Evolutionary conservation across 1,140 invertebrate species (phyloP).

Genomic region (Drosophila pachea): DNA sequence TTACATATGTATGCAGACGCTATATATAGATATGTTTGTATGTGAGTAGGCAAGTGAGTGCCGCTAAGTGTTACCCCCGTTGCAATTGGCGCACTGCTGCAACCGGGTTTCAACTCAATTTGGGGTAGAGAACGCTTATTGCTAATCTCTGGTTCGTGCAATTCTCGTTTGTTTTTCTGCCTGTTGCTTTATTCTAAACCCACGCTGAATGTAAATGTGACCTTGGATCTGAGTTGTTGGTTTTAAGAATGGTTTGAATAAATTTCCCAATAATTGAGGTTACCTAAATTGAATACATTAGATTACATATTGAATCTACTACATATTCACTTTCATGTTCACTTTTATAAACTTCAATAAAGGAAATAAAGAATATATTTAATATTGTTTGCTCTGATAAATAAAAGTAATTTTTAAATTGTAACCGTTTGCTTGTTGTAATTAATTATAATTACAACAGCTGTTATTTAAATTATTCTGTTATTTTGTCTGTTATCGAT

Average conservation of each 20-base stretch:
- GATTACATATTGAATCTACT: no score
- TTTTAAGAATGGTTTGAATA: not conserved
- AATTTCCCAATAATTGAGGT: not conserved
- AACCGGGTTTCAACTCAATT: conserved; percentile 36
- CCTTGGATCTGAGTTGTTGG: conserved; percentile 22
- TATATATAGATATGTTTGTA: conserved; percentile 1
- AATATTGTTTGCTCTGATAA: no score
- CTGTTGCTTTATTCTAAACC: conserved; percentile 16
- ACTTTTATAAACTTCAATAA: no score
- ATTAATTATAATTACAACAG: no score
- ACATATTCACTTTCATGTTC: no score
- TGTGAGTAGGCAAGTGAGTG: not conserved
- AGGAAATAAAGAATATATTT: no score
- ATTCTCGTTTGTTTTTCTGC: conserved; percentile 23
- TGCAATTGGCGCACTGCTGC: conserved; percentile 18
- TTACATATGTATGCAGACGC: not conserved
- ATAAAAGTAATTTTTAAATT: no score
- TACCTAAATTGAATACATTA: no score
- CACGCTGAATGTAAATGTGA: conserved; percentile 1
- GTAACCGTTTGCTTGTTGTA: no score
- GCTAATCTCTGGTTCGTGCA: conserved; percentile 25
- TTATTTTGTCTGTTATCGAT: no score
- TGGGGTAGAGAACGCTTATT: conserved; percentile 39
- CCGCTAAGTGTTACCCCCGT: conserved; percentile 18
- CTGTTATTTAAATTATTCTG: no score